Percentiles rank a stretch among this genome's conserved stretches.
Evolutionary conservation across 2,113 vertebrate species (phyloP).

Genomic region (Platichthys flesus): DNA sequence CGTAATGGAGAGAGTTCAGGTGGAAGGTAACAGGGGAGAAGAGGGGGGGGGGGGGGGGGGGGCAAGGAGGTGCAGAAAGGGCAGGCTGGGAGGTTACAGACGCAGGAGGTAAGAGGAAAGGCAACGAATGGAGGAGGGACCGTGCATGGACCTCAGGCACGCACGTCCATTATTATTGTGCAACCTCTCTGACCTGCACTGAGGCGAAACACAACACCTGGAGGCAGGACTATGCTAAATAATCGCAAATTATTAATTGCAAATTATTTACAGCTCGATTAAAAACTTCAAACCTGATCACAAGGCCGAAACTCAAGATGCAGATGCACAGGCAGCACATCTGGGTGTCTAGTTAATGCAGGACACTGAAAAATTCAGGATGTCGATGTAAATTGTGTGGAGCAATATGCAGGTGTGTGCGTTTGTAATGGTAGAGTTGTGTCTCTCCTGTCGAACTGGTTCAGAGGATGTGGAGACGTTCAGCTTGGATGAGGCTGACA

Average conservation of each 20-base stretch:
- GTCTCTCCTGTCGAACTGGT: constrained; percentile 3
- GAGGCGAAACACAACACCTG: constrained; percentile 36
- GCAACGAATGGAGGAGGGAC: background rate
- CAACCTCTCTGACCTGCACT: constrained; percentile 33
- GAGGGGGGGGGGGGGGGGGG: background rate
- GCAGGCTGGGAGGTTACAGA: constrained; percentile 26
- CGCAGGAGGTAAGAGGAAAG: background rate
- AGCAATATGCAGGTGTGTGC: background rate
- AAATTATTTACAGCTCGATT: background rate
- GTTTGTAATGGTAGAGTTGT: background rate
- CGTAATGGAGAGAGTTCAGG: constrained; percentile 66
- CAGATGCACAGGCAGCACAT: background rate
- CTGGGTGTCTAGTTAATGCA: background rate
- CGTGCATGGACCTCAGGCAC: background rate
- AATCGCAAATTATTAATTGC: too few species aligned
- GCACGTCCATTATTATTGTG: background rate
- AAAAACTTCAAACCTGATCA: background rate
- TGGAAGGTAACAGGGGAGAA: constrained; percentile 3
- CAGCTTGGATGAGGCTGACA: background rate
- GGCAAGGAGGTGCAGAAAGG: constrained; percentile 26
- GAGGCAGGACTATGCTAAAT: background rate
- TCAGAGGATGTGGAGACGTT: constrained; percentile 28
- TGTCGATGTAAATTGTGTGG: too few species aligned
- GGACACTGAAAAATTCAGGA: too few species aligned
- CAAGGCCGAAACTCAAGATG: background rate